Percentiles rank a stretch among this genome's conserved stretches.
phyloP scores from a whole-genome alignment of 1,140 invertebrate species.

The Zaprionus kolodkinae region DNA sequence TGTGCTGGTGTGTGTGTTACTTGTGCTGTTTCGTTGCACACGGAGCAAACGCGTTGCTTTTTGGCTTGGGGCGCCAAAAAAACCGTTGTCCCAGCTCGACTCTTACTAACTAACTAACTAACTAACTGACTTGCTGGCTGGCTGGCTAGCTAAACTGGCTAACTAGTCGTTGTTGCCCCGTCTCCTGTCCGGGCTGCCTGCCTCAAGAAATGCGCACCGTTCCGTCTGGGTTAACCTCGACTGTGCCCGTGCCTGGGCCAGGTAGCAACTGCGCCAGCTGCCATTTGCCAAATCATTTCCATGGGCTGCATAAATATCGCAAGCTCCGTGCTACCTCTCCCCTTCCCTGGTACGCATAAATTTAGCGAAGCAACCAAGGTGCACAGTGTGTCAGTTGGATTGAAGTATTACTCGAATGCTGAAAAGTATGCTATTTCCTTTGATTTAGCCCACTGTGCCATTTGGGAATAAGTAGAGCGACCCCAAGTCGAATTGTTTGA shows the following conservation, averaged over 20 bases:
- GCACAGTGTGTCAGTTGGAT: background rate
- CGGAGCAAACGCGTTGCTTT: slow-evolving; percentile 80
- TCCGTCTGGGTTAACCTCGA: slow-evolving; percentile 34
- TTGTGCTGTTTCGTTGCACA: slow-evolving; percentile 66
- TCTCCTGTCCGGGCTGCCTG: slow-evolving; percentile 20
- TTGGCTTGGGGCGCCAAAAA: slow-evolving; percentile 77
- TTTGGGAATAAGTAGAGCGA: slow-evolving; percentile 12
- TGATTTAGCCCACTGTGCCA: background rate
- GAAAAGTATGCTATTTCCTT: background rate
- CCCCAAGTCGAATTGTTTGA: slow-evolving; percentile 59
- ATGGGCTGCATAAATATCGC: slow-evolving; percentile 38
- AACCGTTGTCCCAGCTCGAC: slow-evolving; percentile 76
- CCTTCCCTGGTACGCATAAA: slow-evolving; percentile 8
- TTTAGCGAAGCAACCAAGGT: background rate
- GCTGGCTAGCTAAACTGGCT: slow-evolving; percentile 1
- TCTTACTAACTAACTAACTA: slow-evolving; percentile 71
- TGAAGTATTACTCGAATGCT: background rate
- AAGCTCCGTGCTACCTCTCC: background rate
- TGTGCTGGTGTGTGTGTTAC: background rate
- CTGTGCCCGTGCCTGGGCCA: slow-evolving; percentile 49
- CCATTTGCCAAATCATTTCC: slow-evolving; percentile 42
- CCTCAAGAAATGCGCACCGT: slow-evolving; percentile 28
- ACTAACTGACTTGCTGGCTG: background rate
- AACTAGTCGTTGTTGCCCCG: slow-evolving; percentile 25
- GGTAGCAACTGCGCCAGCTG: slow-evolving; percentile 42